Evolutionary conservation across 2,888 invertebrate species (phyloP).

Genomic region (Oscheius onirici): DNA sequence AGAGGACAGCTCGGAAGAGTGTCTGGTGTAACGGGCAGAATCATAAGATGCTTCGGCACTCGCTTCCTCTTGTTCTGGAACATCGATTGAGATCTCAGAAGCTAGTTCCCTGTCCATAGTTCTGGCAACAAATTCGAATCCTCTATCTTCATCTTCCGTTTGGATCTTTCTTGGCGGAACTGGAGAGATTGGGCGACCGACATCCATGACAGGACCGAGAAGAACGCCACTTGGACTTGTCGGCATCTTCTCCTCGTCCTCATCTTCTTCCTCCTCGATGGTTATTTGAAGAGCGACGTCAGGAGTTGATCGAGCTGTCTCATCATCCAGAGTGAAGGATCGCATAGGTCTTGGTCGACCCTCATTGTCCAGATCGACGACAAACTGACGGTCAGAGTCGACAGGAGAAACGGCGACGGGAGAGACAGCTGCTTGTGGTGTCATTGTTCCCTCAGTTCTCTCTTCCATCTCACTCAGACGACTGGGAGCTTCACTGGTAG

Average conservation of each 20-base stretch:
- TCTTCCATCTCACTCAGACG: conserved; percentile 45
- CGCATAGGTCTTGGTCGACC: conserved; percentile 35
- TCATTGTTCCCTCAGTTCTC: conserved; percentile 42
- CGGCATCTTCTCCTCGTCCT: conserved; percentile 47
- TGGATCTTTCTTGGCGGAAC: conserved; percentile 54
- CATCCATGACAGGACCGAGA: conserved; percentile 49
- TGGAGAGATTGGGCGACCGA: conserved; percentile 59
- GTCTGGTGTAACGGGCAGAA: conserved; percentile 47
- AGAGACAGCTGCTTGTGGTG: conserved; percentile 51
- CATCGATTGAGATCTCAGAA: conserved; percentile 21
- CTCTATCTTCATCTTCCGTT: conserved; percentile 36
- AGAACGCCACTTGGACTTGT: conserved; percentile 54
- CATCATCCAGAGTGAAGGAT: conserved; percentile 39
- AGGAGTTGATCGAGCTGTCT: conserved; percentile 52
- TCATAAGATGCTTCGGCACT: conserved; percentile 44
- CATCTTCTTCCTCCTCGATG: conserved; percentile 52
- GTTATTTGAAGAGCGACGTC: conserved; percentile 54
- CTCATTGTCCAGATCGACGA: conserved; percentile 49
- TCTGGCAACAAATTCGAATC: conserved; percentile 44
- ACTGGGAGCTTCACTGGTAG: conserved; percentile 44
- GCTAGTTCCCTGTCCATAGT: conserved; percentile 7
- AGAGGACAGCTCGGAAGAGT: conserved; percentile 49
- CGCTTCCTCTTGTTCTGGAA: conserved; percentile 31
- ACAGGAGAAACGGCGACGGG: conserved; percentile 42
- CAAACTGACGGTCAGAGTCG: conserved; percentile 60